Conservation (phyloP, 2,797 vertebrate species). For the Psittacula derbiana region DNA sequence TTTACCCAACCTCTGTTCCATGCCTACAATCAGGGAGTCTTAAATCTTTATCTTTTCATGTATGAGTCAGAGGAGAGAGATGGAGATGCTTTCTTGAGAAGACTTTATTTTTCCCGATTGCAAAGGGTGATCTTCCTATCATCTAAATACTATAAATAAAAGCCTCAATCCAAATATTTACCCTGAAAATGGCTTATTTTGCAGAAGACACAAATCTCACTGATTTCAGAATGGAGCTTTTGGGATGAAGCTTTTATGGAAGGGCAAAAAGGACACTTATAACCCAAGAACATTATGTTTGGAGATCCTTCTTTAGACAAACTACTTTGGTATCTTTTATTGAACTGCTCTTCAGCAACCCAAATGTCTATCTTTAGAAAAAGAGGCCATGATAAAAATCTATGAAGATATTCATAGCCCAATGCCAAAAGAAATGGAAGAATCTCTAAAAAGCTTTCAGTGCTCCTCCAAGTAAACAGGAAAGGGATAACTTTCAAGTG, state of each 20-base stretch:
- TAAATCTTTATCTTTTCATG: not conserved
- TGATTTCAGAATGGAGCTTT: not conserved
- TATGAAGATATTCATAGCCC: not conserved
- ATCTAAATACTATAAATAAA: not conserved
- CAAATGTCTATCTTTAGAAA: not conserved
- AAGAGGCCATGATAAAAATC: not conserved
- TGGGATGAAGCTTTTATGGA: not conserved
- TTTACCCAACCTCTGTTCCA: not conserved
- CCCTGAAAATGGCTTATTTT: not conserved
- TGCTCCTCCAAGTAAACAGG: constrained; percentile 12
- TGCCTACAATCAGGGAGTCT: not conserved
- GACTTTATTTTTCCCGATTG: not conserved
- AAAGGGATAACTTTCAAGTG: not conserved
- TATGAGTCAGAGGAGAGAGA: not conserved
- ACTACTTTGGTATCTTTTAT: not conserved
- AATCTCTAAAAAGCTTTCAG: constrained; percentile 1
- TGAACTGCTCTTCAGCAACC: not conserved
- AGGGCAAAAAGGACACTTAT: not conserved
- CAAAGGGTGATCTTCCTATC: not conserved
- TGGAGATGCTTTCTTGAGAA: not conserved
- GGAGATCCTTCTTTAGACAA: not conserved
- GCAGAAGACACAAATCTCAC: not conserved
- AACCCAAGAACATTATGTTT: not conserved
- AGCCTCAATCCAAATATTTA: constrained; percentile 8
- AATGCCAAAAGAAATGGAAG: not conserved